phyloP scores from a whole-genome alignment of 2,113 vertebrate genomes.

The Tyto alba region DNA sequence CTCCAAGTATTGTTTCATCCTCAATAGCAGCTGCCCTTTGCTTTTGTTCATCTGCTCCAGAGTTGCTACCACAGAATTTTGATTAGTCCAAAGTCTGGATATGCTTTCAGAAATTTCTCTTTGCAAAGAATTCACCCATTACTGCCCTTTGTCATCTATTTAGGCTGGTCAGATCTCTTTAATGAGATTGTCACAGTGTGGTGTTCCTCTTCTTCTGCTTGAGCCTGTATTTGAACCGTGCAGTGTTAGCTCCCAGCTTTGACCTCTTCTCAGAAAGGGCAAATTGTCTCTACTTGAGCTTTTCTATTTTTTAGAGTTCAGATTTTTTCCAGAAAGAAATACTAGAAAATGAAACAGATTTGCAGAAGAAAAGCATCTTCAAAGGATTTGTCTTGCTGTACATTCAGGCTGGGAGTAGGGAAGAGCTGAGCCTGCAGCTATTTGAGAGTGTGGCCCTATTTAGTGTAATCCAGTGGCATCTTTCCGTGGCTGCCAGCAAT shows the following conservation, averaged over 20 bases:
- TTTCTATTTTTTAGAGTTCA: background rate
- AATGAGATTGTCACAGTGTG: background rate
- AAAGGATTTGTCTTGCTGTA: background rate
- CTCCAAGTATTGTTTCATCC: background rate
- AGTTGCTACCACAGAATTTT: background rate
- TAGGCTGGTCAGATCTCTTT: background rate
- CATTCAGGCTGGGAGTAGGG: background rate
- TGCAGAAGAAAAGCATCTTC: background rate
- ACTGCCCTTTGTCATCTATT: background rate
- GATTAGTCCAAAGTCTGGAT: background rate
- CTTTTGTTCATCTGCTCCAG: background rate
- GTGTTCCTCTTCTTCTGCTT: background rate
- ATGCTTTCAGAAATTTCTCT: background rate
- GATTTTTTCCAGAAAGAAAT: background rate
- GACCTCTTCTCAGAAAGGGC: background rate
- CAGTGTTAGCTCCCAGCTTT: background rate
- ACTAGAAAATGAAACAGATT: background rate
- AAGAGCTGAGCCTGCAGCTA: background rate
- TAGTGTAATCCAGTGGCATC: background rate
- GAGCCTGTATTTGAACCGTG: background rate
- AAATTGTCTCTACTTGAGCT: background rate
- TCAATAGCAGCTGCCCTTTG: slow-evolving; percentile 7
- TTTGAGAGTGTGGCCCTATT: background rate
- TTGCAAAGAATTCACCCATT: background rate
- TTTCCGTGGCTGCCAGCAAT: background rate